Percentiles rank a stretch among this genome's conserved stretches.
Conservation (phyloP, 2,888 invertebrate species). For the Leucania comma region DNA sequence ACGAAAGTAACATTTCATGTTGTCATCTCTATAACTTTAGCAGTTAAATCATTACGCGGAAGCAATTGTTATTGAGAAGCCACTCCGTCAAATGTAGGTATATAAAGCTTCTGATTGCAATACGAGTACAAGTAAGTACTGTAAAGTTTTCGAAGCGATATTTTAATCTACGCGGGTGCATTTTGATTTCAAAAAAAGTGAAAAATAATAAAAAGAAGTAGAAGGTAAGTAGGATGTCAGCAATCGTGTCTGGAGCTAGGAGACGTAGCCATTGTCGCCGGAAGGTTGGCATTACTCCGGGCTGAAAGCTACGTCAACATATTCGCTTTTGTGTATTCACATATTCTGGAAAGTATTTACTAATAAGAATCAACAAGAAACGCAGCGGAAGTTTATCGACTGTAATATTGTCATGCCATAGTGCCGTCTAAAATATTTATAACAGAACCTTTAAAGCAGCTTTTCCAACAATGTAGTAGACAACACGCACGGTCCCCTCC, state of each 20-base stretch:
- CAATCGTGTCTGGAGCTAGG: slow-evolving; percentile 88
- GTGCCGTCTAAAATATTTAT: slow-evolving; percentile 90
- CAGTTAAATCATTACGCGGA: slow-evolving; percentile 84
- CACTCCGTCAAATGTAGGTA: slow-evolving; percentile 81
- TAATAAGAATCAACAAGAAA: slow-evolving; percentile 89
- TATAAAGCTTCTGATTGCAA: slow-evolving; percentile 87
- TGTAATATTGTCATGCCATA: slow-evolving; percentile 90
- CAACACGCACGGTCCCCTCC: slow-evolving; percentile 90
- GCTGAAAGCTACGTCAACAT: slow-evolving; percentile 83
- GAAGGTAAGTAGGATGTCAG: slow-evolving; percentile 87
- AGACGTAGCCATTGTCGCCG: slow-evolving; percentile 86
- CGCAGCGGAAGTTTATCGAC: slow-evolving; percentile 90
- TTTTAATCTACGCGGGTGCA: slow-evolving; percentile 89
- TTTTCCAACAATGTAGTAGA: slow-evolving; percentile 90
- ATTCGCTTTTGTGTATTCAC: slow-evolving; percentile 89
- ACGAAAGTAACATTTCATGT: slow-evolving; percentile 66
- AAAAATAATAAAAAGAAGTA: slow-evolving; percentile 87
- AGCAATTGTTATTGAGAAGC: slow-evolving; percentile 86
- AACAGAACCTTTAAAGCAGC: slow-evolving; percentile 90
- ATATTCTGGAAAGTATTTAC: slow-evolving; percentile 86
- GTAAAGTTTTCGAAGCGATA: slow-evolving; percentile 86
- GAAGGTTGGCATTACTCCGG: slow-evolving; percentile 81
- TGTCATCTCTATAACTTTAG: slow-evolving; percentile 81
- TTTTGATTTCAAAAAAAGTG: slow-evolving; percentile 88
- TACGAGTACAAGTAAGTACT: slow-evolving; percentile 76